Base-by-base conservation (phyloP, 2,113 vertebrate species). In the Cercopithecus mona region DNA sequence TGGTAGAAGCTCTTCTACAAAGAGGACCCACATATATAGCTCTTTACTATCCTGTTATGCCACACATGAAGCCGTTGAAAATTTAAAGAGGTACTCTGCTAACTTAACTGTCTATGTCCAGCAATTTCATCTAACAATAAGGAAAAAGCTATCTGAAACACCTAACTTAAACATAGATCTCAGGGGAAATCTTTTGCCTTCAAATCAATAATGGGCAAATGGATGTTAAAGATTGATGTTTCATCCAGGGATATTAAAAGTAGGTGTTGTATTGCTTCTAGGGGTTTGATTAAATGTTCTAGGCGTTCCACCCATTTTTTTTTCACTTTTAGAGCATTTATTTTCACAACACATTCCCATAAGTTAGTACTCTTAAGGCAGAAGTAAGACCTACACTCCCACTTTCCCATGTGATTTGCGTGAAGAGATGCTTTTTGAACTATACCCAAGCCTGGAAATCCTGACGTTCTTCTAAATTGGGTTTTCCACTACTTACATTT, bases 381-480 rank as follows among this genome's bases (percentile, higher is more conserved):
- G 17, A 66, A 14, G 13, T 59, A 73, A 7, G 17, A 40, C 1
- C 55, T 6, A 11, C 0, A 82, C 0, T 50, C 10, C 2, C 1
- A 13, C 3, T 4, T 16, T 30, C 3, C 66, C 5, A 35, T 20
- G 8, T 10, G 13, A 52, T 59, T 84, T 68, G 2, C 43, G 43
- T 48, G 27, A 43, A 78, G 2, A 1, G 1, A 32, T 61, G 18
- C 3, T 23, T 38, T 86, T 45, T 57, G 40, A 55, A 66, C 4
- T 82, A 11, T 5, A 18, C 4, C 9, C 57, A 73, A 20, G 2
- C 4, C 18, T 79, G 7, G 5, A 32, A 93, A n/a, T 17, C 12
- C 23, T 80, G 12, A 9, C 17, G 38, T 55, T 66, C 72, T 45
- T 81, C 57, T 81, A 57, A 76, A 43, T 18, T 45, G 8, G 4